phyloP scores from a whole-genome alignment of 2,888 invertebrate genomes.

The Nematopogon swammerdamellus region DNA sequence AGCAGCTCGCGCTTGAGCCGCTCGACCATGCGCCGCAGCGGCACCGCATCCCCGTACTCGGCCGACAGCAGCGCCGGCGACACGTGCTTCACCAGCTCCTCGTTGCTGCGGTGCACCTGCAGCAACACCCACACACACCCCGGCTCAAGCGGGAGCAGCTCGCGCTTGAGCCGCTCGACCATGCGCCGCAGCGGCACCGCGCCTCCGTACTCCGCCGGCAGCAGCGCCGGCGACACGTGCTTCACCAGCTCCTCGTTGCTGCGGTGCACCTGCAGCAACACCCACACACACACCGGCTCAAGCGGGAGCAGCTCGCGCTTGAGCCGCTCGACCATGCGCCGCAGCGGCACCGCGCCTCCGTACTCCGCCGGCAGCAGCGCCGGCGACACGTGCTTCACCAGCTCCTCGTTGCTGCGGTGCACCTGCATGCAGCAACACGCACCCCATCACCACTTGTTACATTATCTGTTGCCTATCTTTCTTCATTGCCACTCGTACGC shows the following conservation, averaged over 20 bases:
- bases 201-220: conserved; percentile 88
- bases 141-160: conserved; percentile 60
- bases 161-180: conserved; percentile 71
- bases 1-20: conserved; percentile 64
- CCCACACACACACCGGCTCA: conserved; percentile 14
- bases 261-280: conserved; percentile 73
- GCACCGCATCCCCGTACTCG: conserved; percentile 83
- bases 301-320: conserved; percentile 62
- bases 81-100: conserved; percentile 68
- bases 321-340: conserved; percentile 76
- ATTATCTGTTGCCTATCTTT: no score
- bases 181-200: conserved; percentile 74
- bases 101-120: conserved; percentile 71
- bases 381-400: conserved; percentile 67
- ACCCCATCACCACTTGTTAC: conserved; percentile 11
- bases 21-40: conserved; percentile 77
- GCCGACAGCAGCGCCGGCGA: conserved; percentile 76
- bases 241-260: conserved; percentile 68
- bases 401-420: conserved; percentile 70
- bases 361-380: conserved; percentile 83
- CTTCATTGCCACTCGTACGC: conserved; percentile 8
- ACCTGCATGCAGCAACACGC: conserved; percentile 64
- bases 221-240: conserved; percentile 67
- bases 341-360: conserved; percentile 75
- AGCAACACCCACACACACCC: conserved; percentile 17